These are phyloP conservation scores for Oscheius sp. DNA, from an alignment of 2,888 invertebrate species.

Conservation along the genomic window DNA sequence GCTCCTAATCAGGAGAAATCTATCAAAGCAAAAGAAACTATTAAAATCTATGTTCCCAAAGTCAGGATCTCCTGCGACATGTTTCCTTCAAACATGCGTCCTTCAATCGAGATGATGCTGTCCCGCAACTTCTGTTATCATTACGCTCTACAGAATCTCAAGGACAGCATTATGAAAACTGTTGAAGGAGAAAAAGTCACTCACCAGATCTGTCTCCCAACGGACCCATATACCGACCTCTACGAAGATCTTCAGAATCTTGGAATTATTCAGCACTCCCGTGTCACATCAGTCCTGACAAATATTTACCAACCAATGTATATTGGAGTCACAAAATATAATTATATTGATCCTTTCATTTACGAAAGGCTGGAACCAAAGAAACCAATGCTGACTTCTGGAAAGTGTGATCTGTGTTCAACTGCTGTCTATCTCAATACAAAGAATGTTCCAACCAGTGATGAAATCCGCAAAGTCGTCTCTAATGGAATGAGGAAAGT, in stretches of 20 bases:
- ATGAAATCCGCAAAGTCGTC: background rate
- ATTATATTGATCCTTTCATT: background rate
- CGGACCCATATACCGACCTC: background rate
- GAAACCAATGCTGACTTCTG: background rate
- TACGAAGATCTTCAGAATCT: constrained; percentile 1
- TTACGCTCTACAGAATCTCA: background rate
- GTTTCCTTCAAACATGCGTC: constrained; percentile 15
- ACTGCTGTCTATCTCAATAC: background rate
- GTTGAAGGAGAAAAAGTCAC: background rate
- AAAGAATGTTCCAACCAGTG: background rate
- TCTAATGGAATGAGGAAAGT: constrained; percentile 13
- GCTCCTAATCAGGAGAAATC: background rate
- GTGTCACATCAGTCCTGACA: background rate
- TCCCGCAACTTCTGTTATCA: constrained; percentile 4
- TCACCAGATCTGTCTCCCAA: constrained; percentile 8
- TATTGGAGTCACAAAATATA: background rate
- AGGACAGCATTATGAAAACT: background rate
- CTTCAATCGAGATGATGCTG: background rate
- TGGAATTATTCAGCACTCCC: background rate
- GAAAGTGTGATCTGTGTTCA: background rate
- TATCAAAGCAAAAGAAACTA: background rate
- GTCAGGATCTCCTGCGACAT: background rate
- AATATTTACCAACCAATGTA: background rate
- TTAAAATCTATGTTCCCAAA: background rate
- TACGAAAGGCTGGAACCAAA: background rate